Base-by-base conservation (phyloP, 2,797 vertebrate species). In the Pangasius macronema region DNA sequence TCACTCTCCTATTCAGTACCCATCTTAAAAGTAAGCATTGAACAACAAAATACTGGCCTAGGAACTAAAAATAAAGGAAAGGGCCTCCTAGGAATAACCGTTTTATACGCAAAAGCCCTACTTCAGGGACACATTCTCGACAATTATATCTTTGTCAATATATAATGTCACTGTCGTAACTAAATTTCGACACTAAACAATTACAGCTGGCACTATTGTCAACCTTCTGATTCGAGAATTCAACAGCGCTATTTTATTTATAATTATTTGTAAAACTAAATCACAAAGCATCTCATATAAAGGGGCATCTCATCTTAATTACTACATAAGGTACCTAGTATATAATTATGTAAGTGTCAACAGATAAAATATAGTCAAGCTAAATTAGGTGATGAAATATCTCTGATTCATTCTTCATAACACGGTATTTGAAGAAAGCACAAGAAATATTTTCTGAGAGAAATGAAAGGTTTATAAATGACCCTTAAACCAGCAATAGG, bases 391-490 rank as follows among this genome's bases (percentile, higher is more conserved):
- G 8, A 83, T 30, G 2, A 14, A 51, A 82, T 82, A n/a, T 65
- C 18, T 82, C 80, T 82, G 42, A 67, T 27, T 49, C n/a, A 11
- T 33, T 83, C n/a, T 13, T 79, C 42, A 51, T 67, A 68, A 57
- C 27, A 36, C 2, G n/a, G 36, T 68, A 36, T 22, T 84, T 72
- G 24, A 33, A 72, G 13, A 63, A 14, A 14, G 30, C 57, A 65
- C 84, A 4, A 55, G 36, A 67, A 86, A 53, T 7, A 30, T n/a
- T 68, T 33, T 68, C 18, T 76, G 5, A 46, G 24, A 53, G 36
- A 65, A 83, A 82, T 85, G 55, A 68, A 51, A 8, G 73, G 57
- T 85, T 65, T 53, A 77, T 68, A 67, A 27, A 36, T n/a, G 59
- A 39, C 11, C 46, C 24, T 57, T 65, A 59, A 80, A 57, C 33